Evolutionary conservation across 1,140 invertebrate genomes (phyloP).

Genomic region (Sogatella furcifera): DNA sequence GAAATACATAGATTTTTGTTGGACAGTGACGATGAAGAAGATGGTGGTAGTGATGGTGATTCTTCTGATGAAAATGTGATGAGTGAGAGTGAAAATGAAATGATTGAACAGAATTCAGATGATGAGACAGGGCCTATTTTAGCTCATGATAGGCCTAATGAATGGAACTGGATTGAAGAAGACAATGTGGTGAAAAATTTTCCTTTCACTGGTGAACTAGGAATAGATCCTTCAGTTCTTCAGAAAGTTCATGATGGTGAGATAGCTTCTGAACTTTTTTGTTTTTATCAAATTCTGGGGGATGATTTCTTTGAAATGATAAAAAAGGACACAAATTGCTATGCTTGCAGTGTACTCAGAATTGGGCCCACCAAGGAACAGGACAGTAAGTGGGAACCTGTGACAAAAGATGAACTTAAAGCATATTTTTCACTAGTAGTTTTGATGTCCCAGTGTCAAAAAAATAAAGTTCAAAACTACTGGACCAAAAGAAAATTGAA

Average conservation of each 20-base stretch:
- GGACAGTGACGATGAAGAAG: too few relatives aligned
- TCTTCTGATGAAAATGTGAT: too few relatives aligned
- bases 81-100: too few relatives aligned
- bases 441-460: background rate
- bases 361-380: background rate
- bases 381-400: background rate
- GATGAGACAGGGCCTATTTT: too few relatives aligned
- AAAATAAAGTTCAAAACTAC: background rate
- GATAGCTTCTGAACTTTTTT: background rate
- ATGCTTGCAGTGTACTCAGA: background rate
- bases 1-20: too few relatives aligned
- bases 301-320: background rate
- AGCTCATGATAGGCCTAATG: background rate
- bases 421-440: background rate
- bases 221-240: background rate
- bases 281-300: background rate
- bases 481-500: background rate
- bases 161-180: background rate
- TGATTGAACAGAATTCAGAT: too few relatives aligned
- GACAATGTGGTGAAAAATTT: background rate
- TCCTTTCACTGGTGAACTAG: background rate
- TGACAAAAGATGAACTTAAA: background rate
- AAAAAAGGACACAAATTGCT: slow-evolving; percentile 6
- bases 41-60: too few relatives aligned
- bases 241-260: background rate